Conservation (phyloP, 2,888 invertebrate species). For the Caenorhabditis sp. region DNA sequence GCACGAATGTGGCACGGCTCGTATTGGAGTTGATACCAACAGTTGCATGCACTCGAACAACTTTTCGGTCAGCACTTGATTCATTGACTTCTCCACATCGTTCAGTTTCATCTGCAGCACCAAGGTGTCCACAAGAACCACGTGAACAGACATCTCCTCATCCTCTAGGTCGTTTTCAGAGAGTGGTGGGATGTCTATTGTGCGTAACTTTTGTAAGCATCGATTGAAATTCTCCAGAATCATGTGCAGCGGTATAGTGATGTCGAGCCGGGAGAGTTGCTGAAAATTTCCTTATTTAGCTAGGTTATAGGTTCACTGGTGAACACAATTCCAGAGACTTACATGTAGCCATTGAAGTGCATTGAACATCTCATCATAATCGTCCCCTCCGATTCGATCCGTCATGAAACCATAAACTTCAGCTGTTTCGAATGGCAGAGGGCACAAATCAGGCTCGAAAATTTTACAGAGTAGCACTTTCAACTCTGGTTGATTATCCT, state of each 20-base stretch:
- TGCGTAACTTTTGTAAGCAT: slow-evolving; percentile 67
- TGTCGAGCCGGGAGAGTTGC: slow-evolving; percentile 85
- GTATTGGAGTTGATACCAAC: slow-evolving; percentile 74
- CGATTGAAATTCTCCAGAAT: slow-evolving; percentile 83
- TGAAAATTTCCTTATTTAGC: too few species aligned
- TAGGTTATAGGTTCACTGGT: background rate
- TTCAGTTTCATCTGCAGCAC: slow-evolving; percentile 95
- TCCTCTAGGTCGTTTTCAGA: slow-evolving; percentile 78
- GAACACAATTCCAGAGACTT: slow-evolving; percentile 7
- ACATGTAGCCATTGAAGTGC: slow-evolving; percentile 85
- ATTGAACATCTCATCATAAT: slow-evolving; percentile 84
- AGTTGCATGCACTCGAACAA: slow-evolving; percentile 76
- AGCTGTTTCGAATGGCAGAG: slow-evolving; percentile 94
- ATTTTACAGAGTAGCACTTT: slow-evolving; percentile 93
- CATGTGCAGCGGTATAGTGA: slow-evolving; percentile 84
- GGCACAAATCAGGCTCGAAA: slow-evolving; percentile 95
- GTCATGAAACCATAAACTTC: slow-evolving; percentile 96
- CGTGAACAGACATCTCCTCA: slow-evolving; percentile 87
- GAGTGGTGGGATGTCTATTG: slow-evolving; percentile 68
- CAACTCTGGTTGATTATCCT: slow-evolving; percentile 88
- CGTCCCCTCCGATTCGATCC: slow-evolving; percentile 87
- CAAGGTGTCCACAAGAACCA: slow-evolving; percentile 95
- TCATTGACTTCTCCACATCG: slow-evolving; percentile 87
- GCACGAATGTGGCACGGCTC: slow-evolving; percentile 86
- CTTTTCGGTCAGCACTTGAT: slow-evolving; percentile 70